Base-by-base conservation (phyloP, 1,140 invertebrate species). In the Papilio dardanus region DNA sequence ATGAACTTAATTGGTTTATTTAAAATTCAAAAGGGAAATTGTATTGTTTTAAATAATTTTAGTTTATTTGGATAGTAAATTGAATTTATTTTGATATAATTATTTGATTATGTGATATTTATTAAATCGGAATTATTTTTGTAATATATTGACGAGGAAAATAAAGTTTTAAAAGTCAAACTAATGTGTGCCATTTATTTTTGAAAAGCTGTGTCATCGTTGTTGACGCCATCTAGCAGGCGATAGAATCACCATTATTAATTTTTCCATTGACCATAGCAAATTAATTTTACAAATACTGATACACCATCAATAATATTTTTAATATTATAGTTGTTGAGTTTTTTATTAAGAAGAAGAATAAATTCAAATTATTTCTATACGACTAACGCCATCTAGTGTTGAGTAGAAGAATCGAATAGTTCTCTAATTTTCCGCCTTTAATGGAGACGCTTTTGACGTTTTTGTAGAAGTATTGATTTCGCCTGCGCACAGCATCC, bases 401-500 rank as follows among this genome's bases (percentile, higher is more conserved):
- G 35, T 10, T 24, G 35, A 12, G 28, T 68, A 37, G 67, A 40
- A 40, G 2, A 42, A 35, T 10, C 16, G 5, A 40, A 24, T 69
- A 42, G 19, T 40, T 69, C 21, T 50, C 19, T 28, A 40, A 68
- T 77, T 68, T 76, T 65, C 28, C 35, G 24, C 74, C 37, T 68
- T 73, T 40, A 67, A 28, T 74, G 78, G 71, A 78, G 68, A 71
- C 62, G 16, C 77, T 77, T 80, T 66, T 42, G 67, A 12, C 54
- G 3, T 28, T 14, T 24, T 37, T 3, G 71, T 46, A 67, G 7
- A 0, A 24, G 31, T 91, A 89, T 91, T 84, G 89, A 91, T 91
- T 85, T 83, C 88, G 86, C 88, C 71, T 86, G 87, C 87, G 87
- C 77, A 24, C 19, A 78, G 73, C 71, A 69, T n/a, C 74, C 54